A percentile compares a stretch with the other conserved stretches of the same genome.
Evolutionary conservation across 1,140 invertebrate genomes (phyloP).

Genomic region (Trinorchestia longiramus): DNA sequence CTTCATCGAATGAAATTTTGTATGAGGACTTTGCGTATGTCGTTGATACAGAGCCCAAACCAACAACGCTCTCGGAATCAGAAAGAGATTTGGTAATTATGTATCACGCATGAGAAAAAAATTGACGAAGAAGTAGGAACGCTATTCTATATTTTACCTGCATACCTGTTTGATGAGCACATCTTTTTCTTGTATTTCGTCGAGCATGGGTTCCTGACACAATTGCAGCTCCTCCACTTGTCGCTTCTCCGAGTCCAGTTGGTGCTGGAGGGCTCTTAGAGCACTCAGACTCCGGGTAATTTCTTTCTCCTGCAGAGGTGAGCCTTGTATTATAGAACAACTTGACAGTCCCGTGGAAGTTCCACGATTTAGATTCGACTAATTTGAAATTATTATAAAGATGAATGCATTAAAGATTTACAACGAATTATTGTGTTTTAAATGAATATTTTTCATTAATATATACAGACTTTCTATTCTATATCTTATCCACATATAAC

Average conservation of each 20-base stretch:
- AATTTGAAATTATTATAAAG: too few relatives aligned
- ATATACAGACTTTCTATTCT: too few relatives aligned
- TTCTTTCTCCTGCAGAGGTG: constrained; percentile 56
- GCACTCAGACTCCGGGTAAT: constrained; percentile 53
- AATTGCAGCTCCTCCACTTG: constrained; percentile 60
- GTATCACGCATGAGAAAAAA: background rate
- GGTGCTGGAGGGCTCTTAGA: constrained; percentile 58
- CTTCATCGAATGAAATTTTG: too few relatives aligned
- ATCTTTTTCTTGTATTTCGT: constrained; percentile 57
- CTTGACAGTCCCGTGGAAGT: too few relatives aligned
- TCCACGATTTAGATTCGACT: too few relatives aligned
- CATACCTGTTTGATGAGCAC: constrained; percentile 63
- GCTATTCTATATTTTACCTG: background rate
- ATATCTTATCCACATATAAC: too few relatives aligned
- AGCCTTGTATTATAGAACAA: too few relatives aligned
- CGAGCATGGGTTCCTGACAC: constrained; percentile 56
- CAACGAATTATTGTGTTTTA: too few relatives aligned
- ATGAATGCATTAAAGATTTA: too few relatives aligned
- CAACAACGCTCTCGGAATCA: background rate
- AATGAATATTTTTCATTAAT: too few relatives aligned
- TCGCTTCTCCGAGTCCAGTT: constrained; percentile 58
- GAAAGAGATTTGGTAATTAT: background rate
- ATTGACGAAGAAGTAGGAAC: background rate
- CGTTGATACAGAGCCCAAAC: background rate
- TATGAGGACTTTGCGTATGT: too few relatives aligned